Conservation (phyloP, 2,888 invertebrate species). For the Meloe dianella region DNA sequence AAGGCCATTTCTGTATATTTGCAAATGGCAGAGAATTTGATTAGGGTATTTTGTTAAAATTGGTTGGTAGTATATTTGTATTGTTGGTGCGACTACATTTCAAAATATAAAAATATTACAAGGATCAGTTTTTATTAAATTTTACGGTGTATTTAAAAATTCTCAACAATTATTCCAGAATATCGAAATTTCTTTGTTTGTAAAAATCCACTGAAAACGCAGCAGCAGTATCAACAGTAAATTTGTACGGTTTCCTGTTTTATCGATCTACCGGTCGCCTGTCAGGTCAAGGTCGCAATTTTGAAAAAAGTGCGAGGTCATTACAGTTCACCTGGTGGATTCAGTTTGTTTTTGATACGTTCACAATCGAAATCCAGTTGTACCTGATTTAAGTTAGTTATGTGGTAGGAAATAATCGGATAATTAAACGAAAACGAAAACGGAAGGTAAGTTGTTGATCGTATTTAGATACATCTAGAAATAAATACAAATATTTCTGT, state of each 20-base stretch:
- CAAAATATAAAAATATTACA: background rate
- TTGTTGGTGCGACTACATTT: background rate
- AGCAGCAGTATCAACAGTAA: background rate
- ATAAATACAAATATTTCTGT: background rate
- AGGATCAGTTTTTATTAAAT: background rate
- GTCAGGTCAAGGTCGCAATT: slow-evolving; percentile 53
- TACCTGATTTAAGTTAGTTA: slow-evolving; percentile 25
- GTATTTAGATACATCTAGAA: background rate
- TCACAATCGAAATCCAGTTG: slow-evolving; percentile 22
- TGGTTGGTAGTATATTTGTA: background rate
- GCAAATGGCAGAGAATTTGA: too few relatives aligned
- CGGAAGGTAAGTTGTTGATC: slow-evolving; percentile 26
- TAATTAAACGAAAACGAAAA: slow-evolving; percentile 16
- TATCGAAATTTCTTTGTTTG: background rate
- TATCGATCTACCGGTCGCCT: slow-evolving; percentile 22
- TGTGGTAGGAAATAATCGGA: slow-evolving; percentile 11
- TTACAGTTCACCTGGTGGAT: slow-evolving; percentile 45
- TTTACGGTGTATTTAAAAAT: background rate
- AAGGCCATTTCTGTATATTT: too few relatives aligned
- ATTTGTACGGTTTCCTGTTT: slow-evolving; percentile 15
- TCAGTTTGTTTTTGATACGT: slow-evolving; percentile 18
- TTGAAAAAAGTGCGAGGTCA: slow-evolving; percentile 56
- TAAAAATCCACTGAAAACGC: background rate
- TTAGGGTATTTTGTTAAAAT: background rate
- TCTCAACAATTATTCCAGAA: background rate